phyloP scores from a whole-genome alignment of 2,888 invertebrate species.

The Phaonia tiefii region DNA sequence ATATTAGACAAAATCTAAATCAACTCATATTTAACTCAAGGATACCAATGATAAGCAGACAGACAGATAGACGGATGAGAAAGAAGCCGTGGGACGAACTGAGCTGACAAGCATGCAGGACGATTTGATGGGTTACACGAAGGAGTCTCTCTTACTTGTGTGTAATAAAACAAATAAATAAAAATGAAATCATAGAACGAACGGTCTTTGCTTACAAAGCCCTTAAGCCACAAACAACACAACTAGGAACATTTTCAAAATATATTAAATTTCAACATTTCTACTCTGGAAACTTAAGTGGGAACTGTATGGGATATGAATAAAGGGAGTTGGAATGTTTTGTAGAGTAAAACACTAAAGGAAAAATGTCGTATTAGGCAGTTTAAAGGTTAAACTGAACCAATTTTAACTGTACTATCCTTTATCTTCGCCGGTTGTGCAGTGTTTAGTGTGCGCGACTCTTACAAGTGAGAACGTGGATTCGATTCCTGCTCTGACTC shows the following conservation, averaged over 20 bases:
- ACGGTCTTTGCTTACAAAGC: conserved; percentile 62
- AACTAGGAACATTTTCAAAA: conserved; percentile 55
- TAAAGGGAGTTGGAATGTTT: neutral
- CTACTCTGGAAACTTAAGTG: conserved; percentile 15
- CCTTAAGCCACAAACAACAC: conserved; percentile 62
- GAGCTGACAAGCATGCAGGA: neutral
- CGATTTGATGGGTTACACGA: conserved; percentile 13
- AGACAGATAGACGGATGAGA: neutral
- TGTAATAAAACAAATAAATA: conserved; percentile 44
- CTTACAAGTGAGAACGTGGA: too few species aligned
- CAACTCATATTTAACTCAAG: conserved; percentile 61
- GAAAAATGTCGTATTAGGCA: too few species aligned
- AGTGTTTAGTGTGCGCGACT: too few species aligned
- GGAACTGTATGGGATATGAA: conserved; percentile 15
- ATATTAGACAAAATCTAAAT: conserved; percentile 58
- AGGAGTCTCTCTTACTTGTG: neutral
- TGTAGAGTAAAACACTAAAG: neutral
- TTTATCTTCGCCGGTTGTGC: too few species aligned
- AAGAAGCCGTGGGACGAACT: too few species aligned
- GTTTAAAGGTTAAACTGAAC: too few species aligned
- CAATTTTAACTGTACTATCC: too few species aligned
- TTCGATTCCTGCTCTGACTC: too few species aligned
- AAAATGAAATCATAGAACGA: conserved; percentile 45
- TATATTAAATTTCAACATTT: conserved; percentile 76
- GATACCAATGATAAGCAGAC: conserved; percentile 24